These are phyloP conservation scores for Scaptodrosophila lebanonensis DNA, from an alignment of 1,140 invertebrate genomes.

Conservation along the genomic window DNA sequence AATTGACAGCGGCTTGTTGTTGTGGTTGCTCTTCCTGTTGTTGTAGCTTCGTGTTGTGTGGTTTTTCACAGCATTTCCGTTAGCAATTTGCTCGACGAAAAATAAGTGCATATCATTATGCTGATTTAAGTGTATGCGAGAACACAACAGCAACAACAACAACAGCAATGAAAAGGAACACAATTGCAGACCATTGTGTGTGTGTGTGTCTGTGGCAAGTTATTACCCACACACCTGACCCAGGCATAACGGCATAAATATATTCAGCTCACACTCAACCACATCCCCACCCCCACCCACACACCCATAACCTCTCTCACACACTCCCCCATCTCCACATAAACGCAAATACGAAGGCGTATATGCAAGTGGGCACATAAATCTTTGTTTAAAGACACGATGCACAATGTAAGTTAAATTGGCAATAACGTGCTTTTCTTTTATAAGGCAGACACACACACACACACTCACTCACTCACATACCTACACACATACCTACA, in stretches of 20 bases:
- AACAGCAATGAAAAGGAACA: slow-evolving; percentile 9
- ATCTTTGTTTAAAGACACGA: slow-evolving; percentile 74
- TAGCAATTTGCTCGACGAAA: slow-evolving; percentile 68
- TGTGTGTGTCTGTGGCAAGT: slow-evolving; percentile 48
- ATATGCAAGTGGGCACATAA: slow-evolving; percentile 71
- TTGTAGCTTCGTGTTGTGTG: slow-evolving; percentile 24
- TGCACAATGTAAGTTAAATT: slow-evolving; percentile 74
- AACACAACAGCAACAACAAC: not conserved
- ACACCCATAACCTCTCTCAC: slow-evolving; percentile 9
- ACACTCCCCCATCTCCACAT: too few species aligned
- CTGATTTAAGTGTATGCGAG: slow-evolving; percentile 60
- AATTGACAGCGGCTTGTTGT: slow-evolving; percentile 65
- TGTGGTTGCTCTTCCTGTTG: not conserved
- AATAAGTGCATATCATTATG: slow-evolving; percentile 74
- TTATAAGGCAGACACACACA: slow-evolving; percentile 51
- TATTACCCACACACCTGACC: slow-evolving; percentile 66
- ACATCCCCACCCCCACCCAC: slow-evolving; percentile 12
- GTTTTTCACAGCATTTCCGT: slow-evolving; percentile 67
- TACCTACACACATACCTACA: not conserved
- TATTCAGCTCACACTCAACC: not conserved
- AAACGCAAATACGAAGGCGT: not conserved
- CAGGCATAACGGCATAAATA: too few species aligned
- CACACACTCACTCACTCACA: slow-evolving; percentile 24
- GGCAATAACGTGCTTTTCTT: slow-evolving; percentile 72
- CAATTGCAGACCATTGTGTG: too few species aligned